phyloP scores from a whole-genome alignment of 2,113 vertebrate species.

The Rana temporaria region DNA sequence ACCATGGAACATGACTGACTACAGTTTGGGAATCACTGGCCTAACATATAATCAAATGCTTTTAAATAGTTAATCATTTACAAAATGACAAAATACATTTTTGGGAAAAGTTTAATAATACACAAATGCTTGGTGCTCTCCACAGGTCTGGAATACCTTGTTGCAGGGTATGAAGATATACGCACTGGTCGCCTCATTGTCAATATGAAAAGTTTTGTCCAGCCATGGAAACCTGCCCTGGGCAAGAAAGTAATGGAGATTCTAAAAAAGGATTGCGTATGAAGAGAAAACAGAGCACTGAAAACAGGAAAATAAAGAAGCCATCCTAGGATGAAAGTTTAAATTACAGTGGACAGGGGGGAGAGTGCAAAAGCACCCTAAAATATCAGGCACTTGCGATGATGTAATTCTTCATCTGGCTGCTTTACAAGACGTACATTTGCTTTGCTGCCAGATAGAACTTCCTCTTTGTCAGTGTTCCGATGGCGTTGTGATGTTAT shows the following conservation, averaged over 20 bases:
- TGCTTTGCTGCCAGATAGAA: neutral
- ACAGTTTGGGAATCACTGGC: too few relatives aligned
- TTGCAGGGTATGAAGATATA: constrained; percentile 89
- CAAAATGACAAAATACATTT: too few relatives aligned
- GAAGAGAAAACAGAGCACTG: constrained; percentile 63
- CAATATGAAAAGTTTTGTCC: constrained; percentile 98
- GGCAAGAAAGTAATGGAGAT: constrained; percentile 89
- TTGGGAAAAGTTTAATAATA: neutral
- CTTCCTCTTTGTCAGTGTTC: neutral
- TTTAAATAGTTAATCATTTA: too few relatives aligned
- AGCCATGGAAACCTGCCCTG: constrained; percentile 88
- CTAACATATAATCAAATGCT: too few relatives aligned
- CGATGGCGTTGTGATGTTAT: neutral
- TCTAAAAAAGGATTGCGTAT: constrained; percentile 87
- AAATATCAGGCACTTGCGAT: neutral
- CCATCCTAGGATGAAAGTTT: constrained; percentile 64
- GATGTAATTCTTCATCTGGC: neutral
- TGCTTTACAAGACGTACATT: neutral
- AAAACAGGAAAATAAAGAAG: constrained; percentile 65
- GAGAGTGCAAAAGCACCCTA: neutral
- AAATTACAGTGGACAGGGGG: neutral
- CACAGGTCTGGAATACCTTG: constrained; percentile 89
- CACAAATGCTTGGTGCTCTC: constrained; percentile 55
- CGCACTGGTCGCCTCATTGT: constrained; percentile 85
- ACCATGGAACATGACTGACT: too few relatives aligned